Percentiles rank a stretch among this genome's conserved stretches.
phyloP scores from a whole-genome alignment of 2,113 vertebrate genomes.

The Sapajus apella region DNA sequence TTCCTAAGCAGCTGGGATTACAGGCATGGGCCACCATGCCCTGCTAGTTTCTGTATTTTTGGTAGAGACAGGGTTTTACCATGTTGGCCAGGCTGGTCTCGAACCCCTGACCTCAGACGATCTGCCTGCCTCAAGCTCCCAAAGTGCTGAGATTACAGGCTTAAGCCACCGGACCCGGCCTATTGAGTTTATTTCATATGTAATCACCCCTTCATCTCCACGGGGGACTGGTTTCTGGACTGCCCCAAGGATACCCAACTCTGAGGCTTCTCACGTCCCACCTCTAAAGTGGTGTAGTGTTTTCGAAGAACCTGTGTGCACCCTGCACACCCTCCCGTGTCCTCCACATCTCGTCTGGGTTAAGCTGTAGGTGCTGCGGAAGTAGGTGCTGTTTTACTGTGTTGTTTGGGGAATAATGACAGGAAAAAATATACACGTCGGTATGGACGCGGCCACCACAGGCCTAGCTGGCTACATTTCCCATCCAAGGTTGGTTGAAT shows the following conservation, averaged over 20 bases:
- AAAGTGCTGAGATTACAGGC: no score
- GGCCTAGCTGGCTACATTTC: background rate
- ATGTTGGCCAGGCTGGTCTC: no score
- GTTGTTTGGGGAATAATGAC: background rate
- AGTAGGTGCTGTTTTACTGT: background rate
- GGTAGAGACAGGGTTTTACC: no score
- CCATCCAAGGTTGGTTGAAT: background rate
- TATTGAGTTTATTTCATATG: background rate
- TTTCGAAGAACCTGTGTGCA: no score
- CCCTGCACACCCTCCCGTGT: background rate
- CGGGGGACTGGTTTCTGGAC: background rate
- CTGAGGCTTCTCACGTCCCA: background rate
- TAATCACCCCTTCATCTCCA: background rate
- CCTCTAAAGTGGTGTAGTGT: no score
- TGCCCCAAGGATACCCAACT: background rate
- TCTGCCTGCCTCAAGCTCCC: no score
- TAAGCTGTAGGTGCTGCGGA: fast-evolving
- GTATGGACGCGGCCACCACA: background rate
- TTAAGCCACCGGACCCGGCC: no score
- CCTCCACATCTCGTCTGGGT: no score
- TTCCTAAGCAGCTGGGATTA: no score
- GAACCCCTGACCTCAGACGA: no score
- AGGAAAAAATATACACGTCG: background rate
- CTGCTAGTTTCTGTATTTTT: no score
- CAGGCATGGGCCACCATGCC: no score